A percentile compares a stretch with the other conserved stretches of the same genome.
Evolutionary conservation across 1,140 invertebrate species (phyloP).

Genomic region (Drosophila arizonae): DNA sequence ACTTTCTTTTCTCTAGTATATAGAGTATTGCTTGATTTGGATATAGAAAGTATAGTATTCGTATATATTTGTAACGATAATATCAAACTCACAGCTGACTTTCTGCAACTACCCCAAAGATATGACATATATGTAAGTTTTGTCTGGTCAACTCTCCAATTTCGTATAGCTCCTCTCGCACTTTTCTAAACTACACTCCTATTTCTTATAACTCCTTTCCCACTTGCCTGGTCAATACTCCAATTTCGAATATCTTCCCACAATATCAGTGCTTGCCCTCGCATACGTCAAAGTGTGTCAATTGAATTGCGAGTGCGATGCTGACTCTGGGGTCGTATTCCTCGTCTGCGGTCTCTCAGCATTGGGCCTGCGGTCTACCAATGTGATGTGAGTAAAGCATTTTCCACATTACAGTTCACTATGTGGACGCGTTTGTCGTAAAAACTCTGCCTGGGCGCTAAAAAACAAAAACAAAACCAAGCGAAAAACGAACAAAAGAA

Average conservation of each 20-base stretch:
- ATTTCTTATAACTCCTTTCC: too few species aligned
- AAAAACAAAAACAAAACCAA: neutral
- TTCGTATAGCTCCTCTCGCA: too few species aligned
- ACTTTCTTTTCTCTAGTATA: too few species aligned
- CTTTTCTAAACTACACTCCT: neutral
- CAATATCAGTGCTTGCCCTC: neutral
- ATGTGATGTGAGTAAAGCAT: conserved; percentile 25
- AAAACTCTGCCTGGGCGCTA: conserved; percentile 27
- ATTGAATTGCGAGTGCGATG: conserved; percentile 24
- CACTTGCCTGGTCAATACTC: neutral
- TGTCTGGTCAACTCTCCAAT: too few species aligned
- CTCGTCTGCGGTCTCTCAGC: conserved; percentile 5
- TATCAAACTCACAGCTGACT: too few species aligned
- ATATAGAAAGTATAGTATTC: too few species aligned
- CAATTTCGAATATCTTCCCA: neutral
- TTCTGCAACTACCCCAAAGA: too few species aligned
- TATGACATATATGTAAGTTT: neutral
- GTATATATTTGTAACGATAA: too few species aligned
- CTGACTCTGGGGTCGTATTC: conserved; percentile 1
- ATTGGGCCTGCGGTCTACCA: conserved; percentile 8
- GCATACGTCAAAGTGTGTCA: conserved; percentile 8
- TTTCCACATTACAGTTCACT: conserved; percentile 40
- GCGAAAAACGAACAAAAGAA: neutral
- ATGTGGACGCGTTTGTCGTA: conserved; percentile 30
- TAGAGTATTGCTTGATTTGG: too few species aligned